Evolutionary conservation across 2,888 invertebrate species (phyloP).

Genomic region (Koerneria pararmatus): DNA sequence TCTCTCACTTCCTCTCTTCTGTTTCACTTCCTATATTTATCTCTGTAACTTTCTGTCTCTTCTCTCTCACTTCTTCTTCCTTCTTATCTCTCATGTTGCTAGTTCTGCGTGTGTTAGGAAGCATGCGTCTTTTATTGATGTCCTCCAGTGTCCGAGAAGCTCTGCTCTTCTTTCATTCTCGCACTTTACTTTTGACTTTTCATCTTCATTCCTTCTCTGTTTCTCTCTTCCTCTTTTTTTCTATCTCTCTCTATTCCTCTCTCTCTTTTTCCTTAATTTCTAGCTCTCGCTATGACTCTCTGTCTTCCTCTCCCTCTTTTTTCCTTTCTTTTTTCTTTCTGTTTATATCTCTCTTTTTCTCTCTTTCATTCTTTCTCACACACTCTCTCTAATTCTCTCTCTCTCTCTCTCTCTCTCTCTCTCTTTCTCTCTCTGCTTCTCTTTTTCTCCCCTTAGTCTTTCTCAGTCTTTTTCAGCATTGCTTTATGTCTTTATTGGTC

Average conservation of each 20-base stretch:
- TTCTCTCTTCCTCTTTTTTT: slow-evolving; percentile 15
- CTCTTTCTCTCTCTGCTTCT: too few species aligned
- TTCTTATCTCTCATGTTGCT: too few species aligned
- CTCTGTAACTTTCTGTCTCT: too few species aligned
- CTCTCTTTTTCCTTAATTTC: neutral
- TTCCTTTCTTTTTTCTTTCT: too few species aligned
- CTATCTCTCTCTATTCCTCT: slow-evolving; percentile 4
- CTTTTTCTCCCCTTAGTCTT: too few species aligned
- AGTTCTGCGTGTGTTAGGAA: too few species aligned
- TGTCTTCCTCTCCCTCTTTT: too few species aligned
- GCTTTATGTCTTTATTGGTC: neutral
- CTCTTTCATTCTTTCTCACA: slow-evolving; percentile 23
- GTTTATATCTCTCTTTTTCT: slow-evolving; percentile 12
- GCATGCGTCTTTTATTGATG: too few species aligned
- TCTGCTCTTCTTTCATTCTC: slow-evolving; percentile 26
- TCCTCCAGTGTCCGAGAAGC: too few species aligned
- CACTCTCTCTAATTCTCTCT: too few species aligned
- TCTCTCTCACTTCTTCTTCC: neutral
- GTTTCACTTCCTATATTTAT: too few species aligned
- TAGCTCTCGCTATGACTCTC: neutral
- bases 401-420: slow-evolving; percentile 28
- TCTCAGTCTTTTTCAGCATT: neutral
- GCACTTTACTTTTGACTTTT: slow-evolving; percentile 17
- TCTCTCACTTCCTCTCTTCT: too few species aligned
- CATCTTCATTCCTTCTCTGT: slow-evolving; percentile 9